These are phyloP conservation scores for Lissocephala sabroskyi DNA, from an alignment of 2,888 invertebrate genomes.

Conservation along the genomic window DNA sequence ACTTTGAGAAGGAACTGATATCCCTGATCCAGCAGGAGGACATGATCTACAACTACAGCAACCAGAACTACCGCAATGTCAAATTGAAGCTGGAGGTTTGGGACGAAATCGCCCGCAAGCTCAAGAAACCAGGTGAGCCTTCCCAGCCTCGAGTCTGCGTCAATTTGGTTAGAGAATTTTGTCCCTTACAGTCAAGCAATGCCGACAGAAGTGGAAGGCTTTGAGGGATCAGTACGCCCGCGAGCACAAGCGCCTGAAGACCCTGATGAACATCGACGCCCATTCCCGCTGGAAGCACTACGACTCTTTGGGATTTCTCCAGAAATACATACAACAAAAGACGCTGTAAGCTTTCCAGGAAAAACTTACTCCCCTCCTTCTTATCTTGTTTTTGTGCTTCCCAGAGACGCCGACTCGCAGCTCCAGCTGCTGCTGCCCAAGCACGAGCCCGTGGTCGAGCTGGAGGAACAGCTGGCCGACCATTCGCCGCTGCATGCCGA, in stretches of 20 bases:
- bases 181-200: constrained; percentile 54
- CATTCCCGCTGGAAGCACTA: constrained; percentile 69
- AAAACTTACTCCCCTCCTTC: too few species aligned
- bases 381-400: too few species aligned
- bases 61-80: constrained; percentile 66
- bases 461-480: constrained; percentile 48
- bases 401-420: constrained; percentile 46
- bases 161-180: not conserved
- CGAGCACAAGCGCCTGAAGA: constrained; percentile 67
- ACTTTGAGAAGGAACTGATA: constrained; percentile 69
- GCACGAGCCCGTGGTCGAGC: constrained; percentile 43
- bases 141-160: not conserved
- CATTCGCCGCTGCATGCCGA: constrained; percentile 24
- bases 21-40: constrained; percentile 61
- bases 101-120: constrained; percentile 69
- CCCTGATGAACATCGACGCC: constrained; percentile 44
- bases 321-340: constrained; percentile 66
- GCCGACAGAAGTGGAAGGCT: constrained; percentile 70
- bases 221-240: constrained; percentile 69
- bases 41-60: constrained; percentile 62
- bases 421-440: constrained; percentile 53
- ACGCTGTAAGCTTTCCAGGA: constrained; percentile 44
- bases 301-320: constrained; percentile 63
- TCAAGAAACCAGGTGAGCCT: constrained; percentile 62
- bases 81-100: constrained; percentile 65